phyloP scores from a whole-genome alignment of 2,888 invertebrate genomes.

The Drosophila siamana region DNA sequence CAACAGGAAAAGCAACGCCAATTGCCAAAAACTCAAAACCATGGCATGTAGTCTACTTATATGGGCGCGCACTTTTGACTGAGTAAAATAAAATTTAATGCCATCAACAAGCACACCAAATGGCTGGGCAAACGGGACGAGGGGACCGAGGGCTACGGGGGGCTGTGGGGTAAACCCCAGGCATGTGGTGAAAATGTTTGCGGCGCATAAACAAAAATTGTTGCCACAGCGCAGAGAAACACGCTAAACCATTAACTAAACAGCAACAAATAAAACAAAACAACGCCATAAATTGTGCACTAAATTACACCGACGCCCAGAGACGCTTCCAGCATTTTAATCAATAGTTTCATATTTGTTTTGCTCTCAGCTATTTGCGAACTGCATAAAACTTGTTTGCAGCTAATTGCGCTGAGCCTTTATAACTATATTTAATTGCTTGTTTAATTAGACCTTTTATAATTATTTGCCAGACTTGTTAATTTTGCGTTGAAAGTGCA shows the following conservation, averaged over 20 bases:
- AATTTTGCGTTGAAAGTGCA: neutral
- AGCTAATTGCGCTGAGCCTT: too few relatives aligned
- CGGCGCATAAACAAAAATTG: conserved; percentile 81
- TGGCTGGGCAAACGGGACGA: neutral
- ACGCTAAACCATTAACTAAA: conserved; percentile 81
- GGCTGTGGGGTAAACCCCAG: conserved; percentile 9
- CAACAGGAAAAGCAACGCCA: neutral
- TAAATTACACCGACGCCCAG: conserved; percentile 4
- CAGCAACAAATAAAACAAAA: conserved; percentile 74
- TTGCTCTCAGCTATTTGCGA: neutral
- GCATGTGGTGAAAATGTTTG: conserved; percentile 75
- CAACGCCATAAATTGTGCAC: conserved; percentile 13
- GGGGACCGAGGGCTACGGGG: neutral
- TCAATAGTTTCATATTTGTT: neutral
- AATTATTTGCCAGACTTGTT: neutral
- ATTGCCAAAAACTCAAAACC: conserved; percentile 38
- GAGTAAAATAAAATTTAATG: conserved; percentile 72
- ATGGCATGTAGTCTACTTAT: conserved; percentile 52
- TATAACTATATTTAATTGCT: too few relatives aligned
- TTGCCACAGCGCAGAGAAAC: conserved; percentile 68
- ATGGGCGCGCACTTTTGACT: conserved; percentile 60
- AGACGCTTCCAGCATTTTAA: conserved; percentile 23
- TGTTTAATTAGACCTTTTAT: neutral
- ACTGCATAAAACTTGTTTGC: neutral
- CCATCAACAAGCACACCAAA: conserved; percentile 58